phyloP scores from a whole-genome alignment of 92 coral and sea anemone genomes.

The Bergia sp. region DNA sequence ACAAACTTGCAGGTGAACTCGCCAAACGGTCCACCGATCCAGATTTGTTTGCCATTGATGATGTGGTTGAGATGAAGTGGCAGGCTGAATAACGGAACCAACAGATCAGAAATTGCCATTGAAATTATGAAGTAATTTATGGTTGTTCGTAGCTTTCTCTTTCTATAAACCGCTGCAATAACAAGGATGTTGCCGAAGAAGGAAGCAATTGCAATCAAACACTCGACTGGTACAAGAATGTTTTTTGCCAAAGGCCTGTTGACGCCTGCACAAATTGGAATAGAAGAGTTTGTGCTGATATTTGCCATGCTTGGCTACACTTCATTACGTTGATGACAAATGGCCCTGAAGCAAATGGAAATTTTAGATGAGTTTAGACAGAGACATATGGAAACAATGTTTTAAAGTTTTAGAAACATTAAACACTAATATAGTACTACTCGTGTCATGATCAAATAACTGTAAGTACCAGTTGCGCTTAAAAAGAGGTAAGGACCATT shows the following conservation, averaged over 20 bases:
- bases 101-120: constrained; percentile 51
- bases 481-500: too few relatives aligned
- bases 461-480: too few relatives aligned
- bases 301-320: neutral
- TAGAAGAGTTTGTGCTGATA: neutral
- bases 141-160: constrained; percentile 59
- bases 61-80: constrained; percentile 62
- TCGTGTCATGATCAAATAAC: too few relatives aligned
- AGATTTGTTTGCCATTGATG: constrained; percentile 58
- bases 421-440: too few relatives aligned
- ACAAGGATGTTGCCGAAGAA: constrained; percentile 65
- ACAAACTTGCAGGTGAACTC: constrained; percentile 65
- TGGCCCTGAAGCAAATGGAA: too few relatives aligned
- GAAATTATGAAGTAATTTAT: constrained; percentile 45
- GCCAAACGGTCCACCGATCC: constrained; percentile 64
- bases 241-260: neutral
- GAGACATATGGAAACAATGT: too few relatives aligned
- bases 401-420: too few relatives aligned
- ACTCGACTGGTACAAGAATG: neutral
- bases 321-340: too few relatives aligned
- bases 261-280: neutral
- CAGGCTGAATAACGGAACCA: constrained; percentile 68
- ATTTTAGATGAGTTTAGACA: too few relatives aligned
- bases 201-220: constrained; percentile 44
- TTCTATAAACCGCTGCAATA: constrained; percentile 59